Base-by-base conservation (phyloP, 2,888 invertebrate species). In the Cenopis cana region DNA sequence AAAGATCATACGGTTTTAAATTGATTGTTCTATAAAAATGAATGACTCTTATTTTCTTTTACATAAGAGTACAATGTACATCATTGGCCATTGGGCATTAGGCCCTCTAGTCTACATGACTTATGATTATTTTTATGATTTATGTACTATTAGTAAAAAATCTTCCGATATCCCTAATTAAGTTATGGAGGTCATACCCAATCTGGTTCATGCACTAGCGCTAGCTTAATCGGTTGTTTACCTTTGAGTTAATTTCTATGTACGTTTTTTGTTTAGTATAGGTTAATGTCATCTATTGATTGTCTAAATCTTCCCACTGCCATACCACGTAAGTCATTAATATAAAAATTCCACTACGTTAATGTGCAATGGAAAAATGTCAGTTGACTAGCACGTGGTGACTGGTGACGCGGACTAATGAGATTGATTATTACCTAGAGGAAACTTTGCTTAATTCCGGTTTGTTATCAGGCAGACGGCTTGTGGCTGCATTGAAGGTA, bases 281-380 rank as follows among this genome's bases (percentile, higher is more conserved):
- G 50, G 17, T 36, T 11, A 50, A n/a, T 33, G 18, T 50, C 62
- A 62, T 33, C 17, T 50, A 62, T 36, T 29, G 24, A 61, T 61
- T 61, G 18, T 52, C 36, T 20, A 54, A 64, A 62, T 62, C 50
- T 62, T 64, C 64, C 52, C 55, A 65, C 55, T 64, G 14, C 38
- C 41, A 54, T 12, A n/a, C 54, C 18, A 46, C 29, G 46, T 60
- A 60, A 49, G 49, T 33, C n/a, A 38, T 66, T 49, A 67, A 38
- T 61, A 78, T 75, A 82, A 85, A 85, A 79, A 82, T 85, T 85
- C 85, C 85, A 78, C 77, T 78, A 73, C 41, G 74, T 74, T 78
- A 79, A 80, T 81, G 77, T 73, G 70, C 73, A 77, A 78, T 78
- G 88, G 89, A 90, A 90, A 88, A 88, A 85, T 89, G 78, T 75